Conservation (phyloP, 1,140 invertebrate genomes). For the Aphidius ervi region DNA sequence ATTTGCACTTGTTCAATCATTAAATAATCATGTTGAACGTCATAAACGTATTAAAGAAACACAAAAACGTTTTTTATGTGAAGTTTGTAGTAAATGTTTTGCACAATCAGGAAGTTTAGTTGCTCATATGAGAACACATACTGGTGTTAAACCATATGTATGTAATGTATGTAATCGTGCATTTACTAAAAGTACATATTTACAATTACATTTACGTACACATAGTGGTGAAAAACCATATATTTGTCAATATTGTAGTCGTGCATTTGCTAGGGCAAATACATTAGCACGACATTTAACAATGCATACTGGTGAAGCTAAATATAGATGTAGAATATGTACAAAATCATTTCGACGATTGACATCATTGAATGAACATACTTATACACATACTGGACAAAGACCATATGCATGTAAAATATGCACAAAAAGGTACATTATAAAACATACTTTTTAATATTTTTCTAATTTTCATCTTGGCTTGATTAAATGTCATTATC, state of each 20-base stretch:
- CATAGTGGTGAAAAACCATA: slow-evolving; percentile 50
- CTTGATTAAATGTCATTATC: no score
- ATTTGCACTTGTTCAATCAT: slow-evolving; percentile 40
- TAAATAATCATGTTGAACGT: slow-evolving; percentile 43
- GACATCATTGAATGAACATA: slow-evolving; percentile 46
- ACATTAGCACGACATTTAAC: slow-evolving; percentile 79
- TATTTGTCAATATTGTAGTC: slow-evolving; percentile 72
- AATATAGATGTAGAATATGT: slow-evolving; percentile 46
- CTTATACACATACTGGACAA: slow-evolving; percentile 48
- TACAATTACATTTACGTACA: slow-evolving; percentile 44
- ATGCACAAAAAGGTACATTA: slow-evolving; percentile 58
- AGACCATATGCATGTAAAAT: slow-evolving; percentile 52
- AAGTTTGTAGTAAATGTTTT: slow-evolving; percentile 47
- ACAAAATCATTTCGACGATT: slow-evolving; percentile 42
- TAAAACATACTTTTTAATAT: no score
- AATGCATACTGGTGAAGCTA: slow-evolving; percentile 61
- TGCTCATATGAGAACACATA: slow-evolving; percentile 47
- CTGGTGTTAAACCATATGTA: slow-evolving; percentile 45
- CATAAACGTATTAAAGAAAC: slow-evolving; percentile 43
- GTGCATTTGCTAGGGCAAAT: slow-evolving; percentile 62
- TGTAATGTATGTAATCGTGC: slow-evolving; percentile 49
- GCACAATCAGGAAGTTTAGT: slow-evolving; percentile 45
- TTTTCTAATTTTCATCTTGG: no score
- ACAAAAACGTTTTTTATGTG: slow-evolving; percentile 45
- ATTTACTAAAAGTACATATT: slow-evolving; percentile 51